phyloP scores from a whole-genome alignment of 2,797 vertebrate species.

The Tapirus indicus region DNA sequence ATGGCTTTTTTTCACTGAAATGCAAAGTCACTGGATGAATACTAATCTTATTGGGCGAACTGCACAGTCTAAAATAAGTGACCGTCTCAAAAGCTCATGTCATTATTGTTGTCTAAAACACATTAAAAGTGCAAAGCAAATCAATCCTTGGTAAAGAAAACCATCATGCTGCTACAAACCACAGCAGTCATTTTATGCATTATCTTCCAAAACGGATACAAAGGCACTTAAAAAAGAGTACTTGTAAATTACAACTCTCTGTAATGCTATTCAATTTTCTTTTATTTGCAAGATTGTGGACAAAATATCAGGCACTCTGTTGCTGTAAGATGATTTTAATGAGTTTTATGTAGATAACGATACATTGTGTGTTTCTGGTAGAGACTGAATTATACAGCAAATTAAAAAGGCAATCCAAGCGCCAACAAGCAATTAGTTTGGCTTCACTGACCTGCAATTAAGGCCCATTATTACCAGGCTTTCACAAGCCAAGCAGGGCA shows the following conservation, averaged over 20 bases:
- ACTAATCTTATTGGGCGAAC: not conserved
- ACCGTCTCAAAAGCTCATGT: not conserved
- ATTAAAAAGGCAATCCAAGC: constrained; percentile 70
- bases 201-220: constrained; percentile 20
- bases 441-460: constrained; percentile 74
- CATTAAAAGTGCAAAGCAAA: constrained; percentile 23
- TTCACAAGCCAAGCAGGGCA: constrained; percentile 59
- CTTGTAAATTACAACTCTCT: constrained; percentile 53
- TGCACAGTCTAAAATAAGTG: constrained; percentile 17
- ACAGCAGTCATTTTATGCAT: not conserved
- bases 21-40: not conserved
- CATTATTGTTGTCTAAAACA: not conserved
- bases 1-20: not conserved
- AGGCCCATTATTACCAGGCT: constrained; percentile 57
- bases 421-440: constrained; percentile 74
- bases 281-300: constrained; percentile 54
- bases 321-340: constrained; percentile 65
- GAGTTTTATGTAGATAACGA: constrained; percentile 54
- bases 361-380: constrained; percentile 46
- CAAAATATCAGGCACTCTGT: constrained; percentile 43
- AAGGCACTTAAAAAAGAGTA: not conserved
- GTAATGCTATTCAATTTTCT: constrained; percentile 42
- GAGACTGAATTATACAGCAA: constrained; percentile 38
- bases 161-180: not conserved
- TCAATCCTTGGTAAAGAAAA: constrained; percentile 35